Evolutionary conservation across 1,140 invertebrate species (phyloP).

Genomic region (Nephila pilipes): DNA sequence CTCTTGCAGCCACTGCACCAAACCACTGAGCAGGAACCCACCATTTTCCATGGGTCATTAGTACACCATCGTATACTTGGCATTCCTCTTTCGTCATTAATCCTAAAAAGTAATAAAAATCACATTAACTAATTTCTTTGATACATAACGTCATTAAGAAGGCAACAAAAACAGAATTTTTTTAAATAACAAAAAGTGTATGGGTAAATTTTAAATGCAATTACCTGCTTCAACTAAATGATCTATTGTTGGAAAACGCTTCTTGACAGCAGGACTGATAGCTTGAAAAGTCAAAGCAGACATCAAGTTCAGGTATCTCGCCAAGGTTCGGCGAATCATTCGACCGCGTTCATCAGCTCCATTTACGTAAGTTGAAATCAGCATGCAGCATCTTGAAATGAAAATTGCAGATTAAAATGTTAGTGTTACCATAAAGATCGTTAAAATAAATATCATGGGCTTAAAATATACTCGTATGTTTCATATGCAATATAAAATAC

Average conservation of each 20-base stretch:
- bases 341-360: slow-evolving; percentile 78
- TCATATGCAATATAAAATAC: too few species aligned
- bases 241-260: slow-evolving; percentile 69
- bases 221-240: slow-evolving; percentile 78
- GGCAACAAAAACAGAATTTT: background rate
- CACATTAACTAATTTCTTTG: background rate
- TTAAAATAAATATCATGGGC: too few species aligned
- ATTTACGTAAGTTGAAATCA: slow-evolving; percentile 83
- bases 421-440: background rate
- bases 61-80: slow-evolving; percentile 93
- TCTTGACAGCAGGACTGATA: slow-evolving; percentile 68
- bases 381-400: slow-evolving; percentile 40
- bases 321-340: slow-evolving; percentile 79
- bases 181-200: too few species aligned
- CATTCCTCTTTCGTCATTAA: slow-evolving; percentile 94
- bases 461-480: too few species aligned
- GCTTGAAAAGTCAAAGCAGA: slow-evolving; percentile 70
- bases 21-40: slow-evolving; percentile 96
- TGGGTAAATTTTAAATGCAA: background rate
- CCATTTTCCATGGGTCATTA: slow-evolving; percentile 94
- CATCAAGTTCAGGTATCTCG: slow-evolving; percentile 78
- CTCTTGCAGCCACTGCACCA: slow-evolving; percentile 91
- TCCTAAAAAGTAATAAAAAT: slow-evolving; percentile 81
- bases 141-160: background rate
- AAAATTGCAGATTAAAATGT: background rate